Evolutionary conservation across 2,113 vertebrate genomes (phyloP).

Genomic region (Tautogolabrus adspersus): DNA sequence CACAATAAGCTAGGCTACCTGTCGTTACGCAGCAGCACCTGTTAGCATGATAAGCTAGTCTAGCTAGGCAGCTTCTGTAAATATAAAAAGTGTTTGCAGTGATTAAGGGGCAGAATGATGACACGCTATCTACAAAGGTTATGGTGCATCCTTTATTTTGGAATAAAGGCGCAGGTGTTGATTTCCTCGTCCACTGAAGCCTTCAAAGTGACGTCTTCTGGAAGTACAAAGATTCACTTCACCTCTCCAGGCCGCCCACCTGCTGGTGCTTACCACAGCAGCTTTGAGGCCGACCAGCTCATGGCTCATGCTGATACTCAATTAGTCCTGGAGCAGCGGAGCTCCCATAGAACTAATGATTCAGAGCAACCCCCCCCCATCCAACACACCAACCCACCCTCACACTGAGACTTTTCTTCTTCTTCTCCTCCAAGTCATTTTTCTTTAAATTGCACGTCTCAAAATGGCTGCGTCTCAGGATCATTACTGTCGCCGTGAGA

Average conservation of each 20-base stretch:
- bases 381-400: slow-evolving; percentile 18
- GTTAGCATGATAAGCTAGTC: too few relatives aligned
- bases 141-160: not conserved
- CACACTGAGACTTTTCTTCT: slow-evolving; percentile 42
- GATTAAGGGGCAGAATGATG: not conserved
- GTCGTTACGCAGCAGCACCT: too few relatives aligned
- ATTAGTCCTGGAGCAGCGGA: slow-evolving; percentile 79
- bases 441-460: slow-evolving; percentile 71
- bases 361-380: slow-evolving; percentile 44
- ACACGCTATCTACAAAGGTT: not conserved
- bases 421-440: slow-evolving; percentile 50
- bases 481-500: slow-evolving; percentile 74
- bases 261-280: slow-evolving; percentile 68
- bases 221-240: slow-evolving; percentile 53
- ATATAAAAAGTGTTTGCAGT: too few relatives aligned
- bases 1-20: too few relatives aligned
- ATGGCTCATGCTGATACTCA: slow-evolving; percentile 73
- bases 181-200: slow-evolving; percentile 26
- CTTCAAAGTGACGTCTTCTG: slow-evolving; percentile 46
- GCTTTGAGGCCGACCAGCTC: slow-evolving; percentile 59
- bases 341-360: slow-evolving; percentile 70
- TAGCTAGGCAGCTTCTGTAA: too few relatives aligned
- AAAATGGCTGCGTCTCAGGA: slow-evolving; percentile 66
- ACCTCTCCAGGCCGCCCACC: slow-evolving; percentile 55
- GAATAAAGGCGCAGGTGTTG: slow-evolving; percentile 1